Base-by-base conservation (phyloP, 2,797 vertebrate species). In the Tachyglossus aculeatus region DNA sequence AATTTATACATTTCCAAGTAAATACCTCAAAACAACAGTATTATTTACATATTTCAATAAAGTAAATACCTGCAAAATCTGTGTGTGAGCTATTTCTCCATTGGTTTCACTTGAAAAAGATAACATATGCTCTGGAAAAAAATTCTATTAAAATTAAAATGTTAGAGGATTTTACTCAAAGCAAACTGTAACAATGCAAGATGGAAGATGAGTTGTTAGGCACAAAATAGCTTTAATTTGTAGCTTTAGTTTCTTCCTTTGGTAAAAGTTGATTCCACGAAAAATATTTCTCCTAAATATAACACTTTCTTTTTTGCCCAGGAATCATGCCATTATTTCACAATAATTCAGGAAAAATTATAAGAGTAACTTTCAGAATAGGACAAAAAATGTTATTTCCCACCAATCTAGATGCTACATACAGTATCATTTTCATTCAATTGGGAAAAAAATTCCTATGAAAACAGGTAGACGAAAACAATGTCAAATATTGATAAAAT, bases 81-180 rank as follows among this genome's bases (percentile, higher is more conserved):
- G 93, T 56, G 95, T 91, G 67, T 94, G 94, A 86, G 95, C 94
- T 79, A 95, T 76, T 80, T 91, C 85, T 78, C 94, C 93, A 60
- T 90, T 95, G 60, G 90, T 92, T 89, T 99, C 96, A 85, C 88
- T 93, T 74, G 94, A 93, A 87, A 96, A 92, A 77, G 95, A 97
- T 79, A 99, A 94, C 97, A 99, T 97, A 80, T 96, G 93, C 84
- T 97, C 95, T 67, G 98, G 97, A 90, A 99, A 99, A 94, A 98
- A 99, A 67, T 92, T 95, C 97, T 99, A 82, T 51, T 64, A 91
- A 75, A 71, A 59, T 74, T 69, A 80, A 80, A 13, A 67, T 33
- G 56, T 76, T 59, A 88, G 73, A 71, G 86, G 58, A 74, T 37
- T 37, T 40, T 56, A 80, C 74, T 43, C 79, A 78, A 62, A 72